Percentiles rank a stretch among this genome's conserved stretches.
These are phyloP conservation scores for Phenganax stokvisi DNA, from an alignment of 92 coral and sea anemone species.

Conservation along the genomic window DNA sequence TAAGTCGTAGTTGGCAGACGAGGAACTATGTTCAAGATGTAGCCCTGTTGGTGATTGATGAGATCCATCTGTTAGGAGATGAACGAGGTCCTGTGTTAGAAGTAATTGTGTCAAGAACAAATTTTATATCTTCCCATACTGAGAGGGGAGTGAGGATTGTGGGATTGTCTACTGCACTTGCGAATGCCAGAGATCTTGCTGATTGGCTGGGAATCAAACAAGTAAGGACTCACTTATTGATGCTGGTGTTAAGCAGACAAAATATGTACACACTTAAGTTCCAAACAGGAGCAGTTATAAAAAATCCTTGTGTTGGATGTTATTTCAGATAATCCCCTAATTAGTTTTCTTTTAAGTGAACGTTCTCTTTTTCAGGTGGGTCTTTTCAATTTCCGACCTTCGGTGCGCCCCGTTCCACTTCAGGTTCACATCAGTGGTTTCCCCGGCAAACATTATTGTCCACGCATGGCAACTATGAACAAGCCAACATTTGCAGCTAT, in stretches of 20 bases:
- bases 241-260: too few species aligned
- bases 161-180: constrained; percentile 92
- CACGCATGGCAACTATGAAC: constrained; percentile 99
- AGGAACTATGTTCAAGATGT: constrained; percentile 93
- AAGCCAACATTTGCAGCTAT: constrained; percentile 94
- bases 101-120: constrained; percentile 95
- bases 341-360: too few species aligned
- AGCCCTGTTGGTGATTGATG: constrained; percentile 81
- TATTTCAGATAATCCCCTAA: not conserved
- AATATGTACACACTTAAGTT: too few species aligned
- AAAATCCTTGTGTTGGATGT: not conserved
- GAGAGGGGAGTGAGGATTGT: constrained; percentile 84
- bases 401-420: constrained; percentile 98
- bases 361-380: constrained; percentile 60
- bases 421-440: constrained; percentile 94
- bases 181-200: constrained; percentile 92
- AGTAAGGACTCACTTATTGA: constrained; percentile 14
- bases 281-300: too few species aligned
- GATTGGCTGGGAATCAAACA: constrained; percentile 88
- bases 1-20: constrained; percentile 99
- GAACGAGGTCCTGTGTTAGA: constrained; percentile 98
- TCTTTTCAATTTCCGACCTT: constrained; percentile 97
- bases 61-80: constrained; percentile 92
- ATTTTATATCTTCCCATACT: constrained; percentile 95
- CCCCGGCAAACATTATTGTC: constrained; percentile 99